Percentiles rank a stretch among this genome's conserved stretches.
These are phyloP conservation scores for Thysanoteuthis rhombus DNA, from an alignment of 2,888 invertebrate genomes.

Conservation along the genomic window DNA sequence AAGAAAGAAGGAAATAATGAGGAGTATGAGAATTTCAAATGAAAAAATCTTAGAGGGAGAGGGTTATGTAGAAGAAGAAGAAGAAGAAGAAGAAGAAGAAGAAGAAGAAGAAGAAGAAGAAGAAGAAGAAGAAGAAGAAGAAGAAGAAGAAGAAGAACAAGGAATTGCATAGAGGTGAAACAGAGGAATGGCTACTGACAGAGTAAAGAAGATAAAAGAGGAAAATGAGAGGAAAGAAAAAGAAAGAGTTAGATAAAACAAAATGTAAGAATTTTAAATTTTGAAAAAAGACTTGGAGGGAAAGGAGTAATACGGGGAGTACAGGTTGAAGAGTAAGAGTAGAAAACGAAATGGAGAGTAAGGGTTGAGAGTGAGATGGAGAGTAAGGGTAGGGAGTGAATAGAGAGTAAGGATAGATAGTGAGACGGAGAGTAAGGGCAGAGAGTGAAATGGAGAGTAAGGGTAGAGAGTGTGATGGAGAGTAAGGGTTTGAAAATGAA, in stretches of 20 bases:
- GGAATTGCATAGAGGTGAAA: background rate
- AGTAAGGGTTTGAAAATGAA: no score
- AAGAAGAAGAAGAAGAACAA: background rate
- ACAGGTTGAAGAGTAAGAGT: background rate
- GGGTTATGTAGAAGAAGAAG: background rate
- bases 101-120: background rate
- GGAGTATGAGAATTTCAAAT: background rate
- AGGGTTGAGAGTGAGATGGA: no score
- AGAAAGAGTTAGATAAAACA: no score
- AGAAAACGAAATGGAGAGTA: background rate
- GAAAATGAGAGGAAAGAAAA: no score
- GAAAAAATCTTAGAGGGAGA: background rate
- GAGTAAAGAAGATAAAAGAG: no score
- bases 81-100: background rate
- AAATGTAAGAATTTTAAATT: no score
- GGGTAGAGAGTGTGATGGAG: background rate
- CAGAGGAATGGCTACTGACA: no score
- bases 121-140: background rate
- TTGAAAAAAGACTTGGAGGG: no score
- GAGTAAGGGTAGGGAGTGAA: background rate
- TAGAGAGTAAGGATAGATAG: background rate
- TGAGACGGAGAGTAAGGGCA: background rate
- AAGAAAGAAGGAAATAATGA: background rate
- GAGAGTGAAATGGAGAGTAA: background rate
- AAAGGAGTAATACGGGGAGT: no score